These are phyloP conservation scores for Diglossa cyanea DNA, from an alignment of 2,797 vertebrate species.

Conservation along the genomic window DNA sequence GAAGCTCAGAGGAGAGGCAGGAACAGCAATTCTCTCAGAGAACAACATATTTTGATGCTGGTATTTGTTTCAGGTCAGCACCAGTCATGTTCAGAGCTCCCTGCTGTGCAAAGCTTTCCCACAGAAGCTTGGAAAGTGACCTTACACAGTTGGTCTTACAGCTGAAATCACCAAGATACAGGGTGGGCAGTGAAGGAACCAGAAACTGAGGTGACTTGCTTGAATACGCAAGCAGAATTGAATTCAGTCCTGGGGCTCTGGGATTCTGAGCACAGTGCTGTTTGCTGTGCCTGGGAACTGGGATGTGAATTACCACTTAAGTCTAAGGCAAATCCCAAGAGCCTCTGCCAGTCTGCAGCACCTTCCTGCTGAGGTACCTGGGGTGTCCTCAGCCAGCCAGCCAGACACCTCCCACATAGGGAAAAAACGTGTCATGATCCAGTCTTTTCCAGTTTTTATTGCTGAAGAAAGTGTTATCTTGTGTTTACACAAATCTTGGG, in stretches of 20 bases:
- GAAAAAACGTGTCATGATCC: neutral
- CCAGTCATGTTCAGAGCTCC: neutral
- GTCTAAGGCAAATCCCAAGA: neutral
- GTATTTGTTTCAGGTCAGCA: neutral
- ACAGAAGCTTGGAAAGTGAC: neutral
- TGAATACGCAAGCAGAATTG: neutral
- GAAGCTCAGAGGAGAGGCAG: neutral
- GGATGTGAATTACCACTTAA: neutral
- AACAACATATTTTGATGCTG: neutral
- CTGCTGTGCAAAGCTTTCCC: neutral
- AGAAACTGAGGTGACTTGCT: neutral
- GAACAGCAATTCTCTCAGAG: neutral
- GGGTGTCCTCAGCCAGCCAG: neutral
- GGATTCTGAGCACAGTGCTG: neutral
- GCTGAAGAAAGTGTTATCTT: neutral
- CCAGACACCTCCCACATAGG: neutral
- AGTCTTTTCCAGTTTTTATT: neutral
- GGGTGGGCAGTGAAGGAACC: neutral
- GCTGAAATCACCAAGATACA: neutral
- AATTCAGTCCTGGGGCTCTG: neutral
- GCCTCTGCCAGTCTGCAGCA: neutral
- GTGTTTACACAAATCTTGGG: neutral
- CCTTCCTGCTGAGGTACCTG: neutral
- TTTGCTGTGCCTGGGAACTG: neutral
- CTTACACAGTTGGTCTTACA: neutral